Conservation (phyloP, 1,140 invertebrate genomes). For the Hyles euphorbiae region DNA sequence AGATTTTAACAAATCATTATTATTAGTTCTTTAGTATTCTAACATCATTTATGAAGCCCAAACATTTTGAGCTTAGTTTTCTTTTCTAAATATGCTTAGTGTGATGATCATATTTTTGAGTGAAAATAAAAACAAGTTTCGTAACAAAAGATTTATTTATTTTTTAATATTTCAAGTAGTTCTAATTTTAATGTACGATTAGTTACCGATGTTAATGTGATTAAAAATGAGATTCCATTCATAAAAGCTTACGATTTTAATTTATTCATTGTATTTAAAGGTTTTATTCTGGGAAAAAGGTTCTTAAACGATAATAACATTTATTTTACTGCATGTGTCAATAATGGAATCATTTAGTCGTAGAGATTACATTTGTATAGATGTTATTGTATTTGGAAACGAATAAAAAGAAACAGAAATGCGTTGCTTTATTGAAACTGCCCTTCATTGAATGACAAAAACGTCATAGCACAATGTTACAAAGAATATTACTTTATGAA, state of each 20-base stretch:
- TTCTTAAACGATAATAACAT: constrained; percentile 31
- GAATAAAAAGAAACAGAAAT: constrained; percentile 62
- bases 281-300: not conserved
- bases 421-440: constrained; percentile 18
- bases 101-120: constrained; percentile 3
- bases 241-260: not conserved
- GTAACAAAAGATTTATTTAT: not conserved
- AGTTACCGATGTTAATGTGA: constrained; percentile 3
- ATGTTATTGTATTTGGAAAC: constrained; percentile 73
- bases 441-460: too few relatives aligned
- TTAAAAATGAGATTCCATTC: constrained; percentile 1
- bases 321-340: constrained; percentile 61
- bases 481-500: too few relatives aligned
- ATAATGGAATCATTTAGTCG: constrained; percentile 61
- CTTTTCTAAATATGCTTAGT: not conserved
- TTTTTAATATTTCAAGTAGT: not conserved
- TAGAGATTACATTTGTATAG: constrained; percentile 68
- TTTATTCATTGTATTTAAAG: constrained; percentile 2
- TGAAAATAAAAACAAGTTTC: not conserved
- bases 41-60: too few relatives aligned
- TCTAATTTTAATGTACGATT: not conserved
- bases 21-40: too few relatives aligned
- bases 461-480: too few relatives aligned
- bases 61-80: too few relatives aligned
- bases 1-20: too few relatives aligned